These are phyloP conservation scores for Helarctos malayanus DNA, from an alignment of 2,797 vertebrate genomes.

Conservation along the genomic window DNA sequence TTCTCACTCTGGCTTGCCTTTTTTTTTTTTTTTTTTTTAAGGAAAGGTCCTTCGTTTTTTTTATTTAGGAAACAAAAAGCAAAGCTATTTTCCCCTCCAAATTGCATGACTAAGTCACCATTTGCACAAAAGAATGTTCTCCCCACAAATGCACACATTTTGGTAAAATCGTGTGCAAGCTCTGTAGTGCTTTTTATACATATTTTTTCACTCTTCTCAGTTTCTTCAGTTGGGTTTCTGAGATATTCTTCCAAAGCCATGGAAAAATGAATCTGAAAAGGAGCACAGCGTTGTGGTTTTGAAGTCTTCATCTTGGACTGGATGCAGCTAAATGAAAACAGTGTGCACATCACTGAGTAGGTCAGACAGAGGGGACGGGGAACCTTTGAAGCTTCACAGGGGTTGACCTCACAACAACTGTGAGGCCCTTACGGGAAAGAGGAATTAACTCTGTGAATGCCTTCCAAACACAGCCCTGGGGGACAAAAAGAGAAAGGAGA, in stretches of 20 bases:
- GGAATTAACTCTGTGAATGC: conserved; percentile 89
- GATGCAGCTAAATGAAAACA: conserved; percentile 90
- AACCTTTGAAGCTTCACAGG: conserved; percentile 96
- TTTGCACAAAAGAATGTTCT: conserved; percentile 12
- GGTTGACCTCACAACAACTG: conserved; percentile 94
- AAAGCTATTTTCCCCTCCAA: not conserved
- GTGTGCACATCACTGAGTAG: conserved; percentile 89
- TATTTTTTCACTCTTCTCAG: conserved; percentile 74
- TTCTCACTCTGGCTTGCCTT: not conserved
- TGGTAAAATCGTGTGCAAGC: conserved; percentile 61
- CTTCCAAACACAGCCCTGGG: conserved; percentile 79
- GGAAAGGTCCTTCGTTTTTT: not conserved
- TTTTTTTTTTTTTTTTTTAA: not conserved
- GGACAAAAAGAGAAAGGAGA: not conserved
- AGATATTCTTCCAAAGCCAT: conserved; percentile 85
- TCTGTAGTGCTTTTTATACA: conserved; percentile 69
- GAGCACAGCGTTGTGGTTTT: conserved; percentile 87
- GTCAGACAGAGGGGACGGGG: conserved; percentile 90
- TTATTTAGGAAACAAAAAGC: conserved; percentile 10
- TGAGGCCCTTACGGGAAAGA: conserved; percentile 90
- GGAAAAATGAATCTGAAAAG: conserved; percentile 86
- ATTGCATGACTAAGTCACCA: not conserved
- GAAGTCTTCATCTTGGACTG: conserved; percentile 87
- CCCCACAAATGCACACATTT: conserved; percentile 28
- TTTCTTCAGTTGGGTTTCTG: conserved; percentile 78